A percentile compares a stretch with the other conserved stretches of the same genome.
phyloP scores from a whole-genome alignment of 2,113 vertebrate genomes.

The Nyctereutes procyonoides region DNA sequence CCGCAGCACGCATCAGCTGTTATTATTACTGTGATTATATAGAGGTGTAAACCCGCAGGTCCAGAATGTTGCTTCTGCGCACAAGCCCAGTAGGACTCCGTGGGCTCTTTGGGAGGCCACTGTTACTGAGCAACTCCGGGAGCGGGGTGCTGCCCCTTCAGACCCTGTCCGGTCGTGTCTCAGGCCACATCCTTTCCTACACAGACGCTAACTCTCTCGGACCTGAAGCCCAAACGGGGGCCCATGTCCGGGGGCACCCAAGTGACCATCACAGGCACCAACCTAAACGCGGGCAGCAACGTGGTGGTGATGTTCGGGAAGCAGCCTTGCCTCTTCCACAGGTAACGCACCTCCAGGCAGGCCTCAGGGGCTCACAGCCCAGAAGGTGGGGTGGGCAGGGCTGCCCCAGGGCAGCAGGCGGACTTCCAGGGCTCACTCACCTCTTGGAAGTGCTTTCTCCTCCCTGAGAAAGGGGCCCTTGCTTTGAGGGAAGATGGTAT shows the following conservation, averaged over 20 bases:
- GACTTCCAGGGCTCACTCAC: too few relatives aligned
- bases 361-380: neutral
- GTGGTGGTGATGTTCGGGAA: slow-evolving; percentile 95
- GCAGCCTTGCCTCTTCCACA: slow-evolving; percentile 95
- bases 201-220: slow-evolving; percentile 92
- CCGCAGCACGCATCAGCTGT: neutral
- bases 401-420: too few relatives aligned
- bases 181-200: slow-evolving; percentile 57
- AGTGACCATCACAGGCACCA: slow-evolving; percentile 96
- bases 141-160: neutral
- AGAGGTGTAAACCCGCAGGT: neutral
- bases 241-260: slow-evolving; percentile 97
- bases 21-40: neutral
- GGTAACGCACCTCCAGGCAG: slow-evolving; percentile 82
- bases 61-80: too few relatives aligned
- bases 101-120: neutral
- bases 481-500: neutral
- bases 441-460: neutral
- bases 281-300: slow-evolving; percentile 96
- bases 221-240: slow-evolving; percentile 93
- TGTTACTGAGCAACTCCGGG: neutral
- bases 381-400: accelerated
- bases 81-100: neutral
- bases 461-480: neutral
- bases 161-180: neutral